phyloP scores from a whole-genome alignment of 2,888 invertebrate genomes.

The Melangyna quadrimaculata region DNA sequence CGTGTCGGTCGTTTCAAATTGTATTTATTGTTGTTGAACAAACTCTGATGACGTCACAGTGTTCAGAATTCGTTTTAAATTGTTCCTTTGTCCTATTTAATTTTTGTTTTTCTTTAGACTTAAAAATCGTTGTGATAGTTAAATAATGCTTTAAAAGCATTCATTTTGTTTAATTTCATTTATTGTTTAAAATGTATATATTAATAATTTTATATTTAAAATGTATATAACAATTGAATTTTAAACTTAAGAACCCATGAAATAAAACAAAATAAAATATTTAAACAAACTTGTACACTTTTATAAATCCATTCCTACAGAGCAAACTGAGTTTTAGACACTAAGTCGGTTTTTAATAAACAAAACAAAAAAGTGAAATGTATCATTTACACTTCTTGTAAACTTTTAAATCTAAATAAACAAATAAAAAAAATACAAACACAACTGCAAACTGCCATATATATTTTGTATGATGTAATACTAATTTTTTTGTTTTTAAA shows the following conservation, averaged over 20 bases:
- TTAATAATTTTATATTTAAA: constrained; percentile 9
- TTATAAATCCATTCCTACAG: constrained; percentile 43
- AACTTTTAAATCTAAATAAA: constrained; percentile 4
- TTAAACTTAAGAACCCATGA: neutral
- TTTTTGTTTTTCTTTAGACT: constrained; percentile 54
- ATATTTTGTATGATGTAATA: constrained; percentile 64
- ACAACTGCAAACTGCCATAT: constrained; percentile 70
- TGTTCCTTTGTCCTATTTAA: constrained; percentile 34
- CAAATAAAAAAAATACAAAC: neutral
- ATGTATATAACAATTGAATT: neutral
- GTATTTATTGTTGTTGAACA: neutral
- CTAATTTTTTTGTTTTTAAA: constrained; percentile 16
- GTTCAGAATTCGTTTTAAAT: neutral
- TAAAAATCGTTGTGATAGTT: constrained; percentile 70
- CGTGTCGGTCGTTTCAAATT: neutral
- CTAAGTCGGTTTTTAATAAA: constrained; percentile 8
- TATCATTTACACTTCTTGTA: constrained; percentile 62
- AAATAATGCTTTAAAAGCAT: constrained; percentile 65
- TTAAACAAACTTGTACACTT: constrained; percentile 23
- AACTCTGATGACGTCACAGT: neutral
- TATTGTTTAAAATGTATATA: constrained; percentile 43
- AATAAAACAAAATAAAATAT: neutral
- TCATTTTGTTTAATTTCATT: constrained; percentile 32
- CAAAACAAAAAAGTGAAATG: constrained; percentile 58
- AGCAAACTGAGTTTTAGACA: constrained; percentile 26